Percentiles rank a stretch among this genome's conserved stretches.
Conservation (phyloP, 2,113 vertebrate species). For the Taurulus bubalis region DNA sequence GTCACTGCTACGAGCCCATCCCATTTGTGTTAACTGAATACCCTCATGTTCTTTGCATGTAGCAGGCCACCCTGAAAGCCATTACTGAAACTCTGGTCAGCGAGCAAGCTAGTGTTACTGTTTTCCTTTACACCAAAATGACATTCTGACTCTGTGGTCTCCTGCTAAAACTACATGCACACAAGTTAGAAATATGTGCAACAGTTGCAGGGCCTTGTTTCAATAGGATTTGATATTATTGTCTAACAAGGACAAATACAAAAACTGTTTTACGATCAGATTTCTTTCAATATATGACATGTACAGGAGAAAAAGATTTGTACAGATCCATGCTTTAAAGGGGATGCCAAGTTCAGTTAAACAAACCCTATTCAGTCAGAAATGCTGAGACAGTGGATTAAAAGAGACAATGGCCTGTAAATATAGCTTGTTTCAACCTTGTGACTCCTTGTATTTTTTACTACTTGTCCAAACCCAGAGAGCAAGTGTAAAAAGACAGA, state of each 20-base stretch:
- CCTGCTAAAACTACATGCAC: slow-evolving; percentile 4
- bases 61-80: slow-evolving; percentile 77
- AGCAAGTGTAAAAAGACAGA: slow-evolving; percentile 76
- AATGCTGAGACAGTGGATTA: slow-evolving; percentile 53
- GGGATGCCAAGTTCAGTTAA: neutral
- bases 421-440: slow-evolving; percentile 65
- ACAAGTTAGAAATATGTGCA: slow-evolving; percentile 9
- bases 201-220: slow-evolving; percentile 5
- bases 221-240: neutral
- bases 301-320: neutral
- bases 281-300: neutral
- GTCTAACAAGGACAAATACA: neutral
- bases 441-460: slow-evolving; percentile 72
- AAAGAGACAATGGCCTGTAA: slow-evolving; percentile 73
- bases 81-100: slow-evolving; percentile 59
- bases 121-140: slow-evolving; percentile 43
- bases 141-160: slow-evolving; percentile 33
- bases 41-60: slow-evolving; percentile 73
- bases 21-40: slow-evolving; percentile 82
- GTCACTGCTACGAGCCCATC: slow-evolving; percentile 72
- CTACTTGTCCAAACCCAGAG: slow-evolving; percentile 74
- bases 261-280: neutral
- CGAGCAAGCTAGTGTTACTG: slow-evolving; percentile 44
- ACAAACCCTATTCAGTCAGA: slow-evolving; percentile 23
- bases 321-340: slow-evolving; percentile 3